Base-by-base conservation (phyloP, 2,113 vertebrate species). In the Tricholaema leucomelas region DNA sequence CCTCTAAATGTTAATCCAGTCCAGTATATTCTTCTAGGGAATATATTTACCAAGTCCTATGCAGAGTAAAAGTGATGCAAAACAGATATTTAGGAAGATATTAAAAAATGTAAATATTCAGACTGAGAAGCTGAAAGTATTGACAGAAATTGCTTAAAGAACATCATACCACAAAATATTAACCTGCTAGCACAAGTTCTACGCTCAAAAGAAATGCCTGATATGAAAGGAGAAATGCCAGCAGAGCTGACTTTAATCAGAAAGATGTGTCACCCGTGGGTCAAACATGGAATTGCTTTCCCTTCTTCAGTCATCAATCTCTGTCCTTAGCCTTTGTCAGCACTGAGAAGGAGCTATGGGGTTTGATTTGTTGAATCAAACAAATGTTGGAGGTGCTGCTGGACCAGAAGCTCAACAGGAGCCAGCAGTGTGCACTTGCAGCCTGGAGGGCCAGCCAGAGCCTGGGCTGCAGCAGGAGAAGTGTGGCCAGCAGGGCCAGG, bases 11-110 rank as follows among this genome's bases (percentile, higher is more conserved):
- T 27, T 67, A 92, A 69, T 86, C 87, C 81, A 67, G 81, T 1
- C 81, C 77, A 86, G 35, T 23, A 81, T 7, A 0, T 0, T 3
- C 0, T 1, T 36, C 0, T 2, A 27, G 15, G 6, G 31, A 23
- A 2, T 6, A 9, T 66, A 77, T 38, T 31, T 38, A 50, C 3
- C 13, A 67, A 2, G 67, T 44, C 31, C 87, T 92, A 27, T 27
- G 31, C 6, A 67, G n/a, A 50, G 15, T 50, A 50, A 90, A 27
- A 12, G 63, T 27, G 77, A 72, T 72, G 56, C 8, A 56, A 85
- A 85, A 36, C 5, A 81, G 15, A 36, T 61, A 50, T 36, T 60
- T 31, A 33, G 31, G 13, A 72, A 60, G 12, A 76, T 31, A 71
- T 9, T 52, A 31, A 59, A 27, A 71, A 31, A 63, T 14, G n/a